Base-by-base conservation (phyloP, 2,113 vertebrate genomes). In the Aptenodytes forsteri region DNA sequence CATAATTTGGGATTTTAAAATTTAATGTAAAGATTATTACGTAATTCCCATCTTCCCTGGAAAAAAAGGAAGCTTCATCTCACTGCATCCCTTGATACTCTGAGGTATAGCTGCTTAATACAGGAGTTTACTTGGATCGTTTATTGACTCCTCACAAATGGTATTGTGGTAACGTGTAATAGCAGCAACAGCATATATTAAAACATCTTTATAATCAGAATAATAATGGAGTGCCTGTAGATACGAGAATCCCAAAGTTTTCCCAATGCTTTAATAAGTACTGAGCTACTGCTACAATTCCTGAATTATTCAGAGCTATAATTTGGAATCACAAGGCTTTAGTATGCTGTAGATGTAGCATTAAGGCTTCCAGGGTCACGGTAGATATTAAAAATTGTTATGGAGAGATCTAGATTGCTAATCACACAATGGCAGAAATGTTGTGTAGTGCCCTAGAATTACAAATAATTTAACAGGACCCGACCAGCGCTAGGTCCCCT, bases 301-400 rank as follows among this genome's bases (percentile, higher is more conserved):
- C 93, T 98, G 98, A 98, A 98, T 98, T 98, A 98, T 98, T 98
- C 97, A 98, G 96, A 93, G 90, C 91, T 95, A 30, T 83, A 95
- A 96, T 97, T 96, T 94, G 94, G 91, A 97, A 82, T 77, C 87
- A 87, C 67, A 50, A 78, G 83, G 85, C 64, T 98, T 98, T 97
- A 97, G 97, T 97, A 98, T 98, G 97, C 98, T 88, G 93, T 84
- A 93, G 96, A 93, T 91, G 93, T 87, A 89, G 90, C 93, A 46
- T 91, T 83, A 85, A 95, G 96, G 76, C 93, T 97, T 96, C 93
- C 34, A 91, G 96, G 97, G 98, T 97, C 98, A 97, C 62, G 25
- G 44, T 93, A 98, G 98, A 98, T 98, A 98, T 98, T 98, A 98
- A 98, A 98, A 98, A 98, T 95, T 94, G 96, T 97, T 94, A 96